Conservation (phyloP, 2,113 vertebrate species). For the Cyprinodon tularosa region DNA sequence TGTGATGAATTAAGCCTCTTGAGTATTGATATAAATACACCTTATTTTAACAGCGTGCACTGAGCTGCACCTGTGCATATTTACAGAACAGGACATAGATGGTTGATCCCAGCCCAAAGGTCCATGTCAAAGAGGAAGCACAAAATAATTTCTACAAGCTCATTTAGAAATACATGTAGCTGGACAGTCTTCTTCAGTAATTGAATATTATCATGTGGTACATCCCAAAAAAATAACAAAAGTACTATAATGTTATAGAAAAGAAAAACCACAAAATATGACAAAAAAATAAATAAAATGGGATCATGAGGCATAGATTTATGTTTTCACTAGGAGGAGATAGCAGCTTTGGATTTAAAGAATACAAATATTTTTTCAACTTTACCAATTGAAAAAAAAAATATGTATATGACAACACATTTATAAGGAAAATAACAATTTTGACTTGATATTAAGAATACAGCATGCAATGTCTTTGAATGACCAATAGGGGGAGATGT, state of each 20-base stretch:
- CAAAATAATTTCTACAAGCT: background rate
- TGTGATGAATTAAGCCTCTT: background rate
- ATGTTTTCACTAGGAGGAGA: background rate
- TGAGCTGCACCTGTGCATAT: background rate
- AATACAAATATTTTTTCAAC: background rate
- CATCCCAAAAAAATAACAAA: background rate
- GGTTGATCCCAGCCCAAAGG: background rate
- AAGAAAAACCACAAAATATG: too few species aligned
- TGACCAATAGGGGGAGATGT: conserved; percentile 30
- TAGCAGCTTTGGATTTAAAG: background rate
- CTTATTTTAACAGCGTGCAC: background rate
- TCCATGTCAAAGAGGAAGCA: background rate
- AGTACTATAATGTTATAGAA: too few species aligned
- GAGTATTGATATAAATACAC: background rate
- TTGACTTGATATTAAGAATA: background rate
- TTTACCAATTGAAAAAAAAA: too few species aligned
- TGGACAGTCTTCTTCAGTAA: background rate
- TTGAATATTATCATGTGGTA: background rate
- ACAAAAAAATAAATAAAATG: too few species aligned
- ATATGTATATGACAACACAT: too few species aligned
- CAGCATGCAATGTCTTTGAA: background rate
- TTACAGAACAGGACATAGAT: background rate
- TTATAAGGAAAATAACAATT: background rate
- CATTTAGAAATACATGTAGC: conserved; percentile 2
- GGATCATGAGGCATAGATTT: background rate